Evolutionary conservation across 2,888 invertebrate genomes (phyloP), one percentile per base, ranked within the genome.

Genomic region (Gortyna flavago): DNA sequence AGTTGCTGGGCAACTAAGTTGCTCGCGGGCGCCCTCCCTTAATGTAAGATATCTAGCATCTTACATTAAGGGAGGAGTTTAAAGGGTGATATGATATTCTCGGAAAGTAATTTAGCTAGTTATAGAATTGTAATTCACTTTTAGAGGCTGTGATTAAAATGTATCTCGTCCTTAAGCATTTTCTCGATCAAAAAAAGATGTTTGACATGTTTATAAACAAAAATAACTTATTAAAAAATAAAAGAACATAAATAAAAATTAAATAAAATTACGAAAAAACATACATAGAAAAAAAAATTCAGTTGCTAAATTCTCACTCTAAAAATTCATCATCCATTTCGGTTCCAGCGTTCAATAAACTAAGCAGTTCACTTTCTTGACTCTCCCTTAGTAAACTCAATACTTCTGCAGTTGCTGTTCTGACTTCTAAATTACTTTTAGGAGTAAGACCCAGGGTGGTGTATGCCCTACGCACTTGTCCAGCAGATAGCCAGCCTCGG

Each of bases 401-500:
- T 2, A 94, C 89, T 25, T 80, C 74, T 48, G 35, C 4, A 75
- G 89, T 90, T 1, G 94, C 80, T 48, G 92, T 89, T 78, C 84
- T 92, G 29, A 93, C 94, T 29, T 91, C 89, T n/a, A 90, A 65
- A 57, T 81, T 51, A 5, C 92, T 91, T 79, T 89, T 84, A 41
- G 89, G 86, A 72, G 88, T 88, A 11, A 96, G 90, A 13, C 95
- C 95, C n/a, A 96, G 82, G 2, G 95, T 95, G 32, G 84, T 81
- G 81, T 91, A 95, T 8, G 94, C 91, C 74, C 94, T 92, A 8
- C 93, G 92, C 25, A 94, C 89, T 93, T 96, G 96, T n/a, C 94
- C 95, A 35, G 91, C 84, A 77, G 90, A 94, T 64, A 96, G 79
- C 95, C 95, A 96, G 32, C 96, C 96, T 32, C 95, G 92, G 75